Percentiles rank a stretch among this genome's conserved stretches.
phyloP scores from a whole-genome alignment of 2,113 vertebrate species.

The Erythrolamprus reginae region DNA sequence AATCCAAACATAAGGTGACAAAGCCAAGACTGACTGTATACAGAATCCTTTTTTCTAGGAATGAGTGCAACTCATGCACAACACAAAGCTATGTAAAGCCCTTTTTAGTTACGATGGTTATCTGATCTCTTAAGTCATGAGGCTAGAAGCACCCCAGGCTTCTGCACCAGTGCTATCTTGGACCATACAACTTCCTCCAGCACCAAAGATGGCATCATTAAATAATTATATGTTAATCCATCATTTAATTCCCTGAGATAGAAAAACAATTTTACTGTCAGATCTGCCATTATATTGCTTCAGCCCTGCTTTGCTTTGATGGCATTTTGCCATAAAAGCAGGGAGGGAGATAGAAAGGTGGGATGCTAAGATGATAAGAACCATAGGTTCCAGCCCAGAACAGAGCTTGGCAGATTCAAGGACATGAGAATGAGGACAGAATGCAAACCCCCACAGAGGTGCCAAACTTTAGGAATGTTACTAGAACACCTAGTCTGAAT shows the following conservation, averaged over 20 bases:
- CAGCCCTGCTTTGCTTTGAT: neutral
- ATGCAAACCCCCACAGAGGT: neutral
- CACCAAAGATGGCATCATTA: neutral
- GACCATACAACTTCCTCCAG: neutral
- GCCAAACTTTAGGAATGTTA: neutral
- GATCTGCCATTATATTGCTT: neutral
- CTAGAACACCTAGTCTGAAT: neutral
- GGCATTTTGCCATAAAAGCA: neutral
- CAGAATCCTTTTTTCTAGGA: neutral
- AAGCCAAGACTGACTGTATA: neutral
- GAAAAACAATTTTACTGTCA: neutral
- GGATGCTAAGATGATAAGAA: neutral
- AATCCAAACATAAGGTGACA: neutral
- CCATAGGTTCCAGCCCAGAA: neutral
- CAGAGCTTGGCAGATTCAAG: neutral
- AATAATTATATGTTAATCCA: neutral
- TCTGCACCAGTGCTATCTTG: neutral
- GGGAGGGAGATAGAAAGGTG: neutral
- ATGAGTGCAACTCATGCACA: neutral
- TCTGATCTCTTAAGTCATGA: neutral
- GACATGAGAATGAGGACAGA: neutral
- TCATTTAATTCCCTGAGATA: neutral
- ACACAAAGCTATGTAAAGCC: neutral
- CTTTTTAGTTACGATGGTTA: neutral
- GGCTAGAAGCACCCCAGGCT: neutral